Conservation (phyloP, 2,888 invertebrate genomes). For the Aricia artaxerxes region DNA sequence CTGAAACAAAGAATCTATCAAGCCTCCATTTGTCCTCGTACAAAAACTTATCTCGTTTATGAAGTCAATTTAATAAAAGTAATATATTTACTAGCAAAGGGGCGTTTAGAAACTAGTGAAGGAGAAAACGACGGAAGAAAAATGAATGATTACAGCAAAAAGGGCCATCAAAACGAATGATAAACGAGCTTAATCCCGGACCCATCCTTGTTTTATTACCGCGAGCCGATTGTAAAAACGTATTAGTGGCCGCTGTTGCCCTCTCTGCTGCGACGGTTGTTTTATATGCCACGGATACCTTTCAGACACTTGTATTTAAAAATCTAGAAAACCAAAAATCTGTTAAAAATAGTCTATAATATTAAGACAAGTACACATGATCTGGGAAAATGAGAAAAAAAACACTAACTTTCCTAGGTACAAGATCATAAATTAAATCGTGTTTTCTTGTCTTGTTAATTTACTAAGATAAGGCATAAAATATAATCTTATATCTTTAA, state of each 20-base stretch:
- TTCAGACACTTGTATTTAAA: background rate
- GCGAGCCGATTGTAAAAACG: constrained; percentile 78
- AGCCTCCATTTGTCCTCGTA: background rate
- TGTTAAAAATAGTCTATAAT: no score
- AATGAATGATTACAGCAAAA: constrained; percentile 81
- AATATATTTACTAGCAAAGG: constrained; percentile 58
- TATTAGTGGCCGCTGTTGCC: constrained; percentile 67
- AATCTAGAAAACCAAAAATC: background rate
- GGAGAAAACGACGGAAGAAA: constrained; percentile 77
- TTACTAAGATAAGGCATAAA: background rate
- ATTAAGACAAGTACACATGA: no score
- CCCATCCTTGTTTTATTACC: constrained; percentile 79
- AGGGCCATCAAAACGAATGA: constrained; percentile 80
- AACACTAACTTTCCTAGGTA: no score
- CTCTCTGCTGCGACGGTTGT: background rate
- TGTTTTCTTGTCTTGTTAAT: no score
- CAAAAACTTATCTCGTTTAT: constrained; percentile 31
- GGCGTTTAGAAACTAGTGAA: constrained; percentile 75
- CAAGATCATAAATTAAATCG: no score
- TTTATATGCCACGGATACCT: background rate
- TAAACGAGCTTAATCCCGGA: constrained; percentile 78
- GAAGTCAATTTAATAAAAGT: constrained; percentile 42
- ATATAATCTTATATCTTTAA: background rate
- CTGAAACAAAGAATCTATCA: background rate
- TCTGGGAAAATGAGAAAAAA: no score